These are phyloP conservation scores for Ricordea florida DNA, from an alignment of 92 coral and sea anemone genomes.

Conservation along the genomic window DNA sequence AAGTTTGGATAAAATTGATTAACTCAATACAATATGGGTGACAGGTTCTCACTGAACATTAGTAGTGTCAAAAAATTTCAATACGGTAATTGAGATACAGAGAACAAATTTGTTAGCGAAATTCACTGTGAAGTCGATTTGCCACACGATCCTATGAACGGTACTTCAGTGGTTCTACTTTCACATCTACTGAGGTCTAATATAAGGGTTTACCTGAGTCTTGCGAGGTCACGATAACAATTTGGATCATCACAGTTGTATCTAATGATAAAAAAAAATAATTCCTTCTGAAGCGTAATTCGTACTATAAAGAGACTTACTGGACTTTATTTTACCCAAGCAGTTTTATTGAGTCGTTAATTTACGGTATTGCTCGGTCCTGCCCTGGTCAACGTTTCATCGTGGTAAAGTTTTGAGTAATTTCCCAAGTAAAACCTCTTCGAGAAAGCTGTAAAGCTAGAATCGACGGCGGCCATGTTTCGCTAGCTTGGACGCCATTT, in stretches of 20 bases:
- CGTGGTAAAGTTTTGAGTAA: no score
- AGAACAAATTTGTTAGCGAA: background rate
- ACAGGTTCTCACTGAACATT: background rate
- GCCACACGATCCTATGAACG: background rate
- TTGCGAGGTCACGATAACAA: conserved; percentile 89
- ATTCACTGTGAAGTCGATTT: background rate
- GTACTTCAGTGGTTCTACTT: background rate
- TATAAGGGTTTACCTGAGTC: conserved; percentile 64
- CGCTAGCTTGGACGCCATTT: no score
- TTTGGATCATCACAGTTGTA: conserved; percentile 89
- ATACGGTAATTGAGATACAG: background rate
- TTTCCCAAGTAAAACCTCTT: no score
- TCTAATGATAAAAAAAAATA: conserved; percentile 49
- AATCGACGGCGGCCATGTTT: no score
- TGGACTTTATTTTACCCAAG: background rate
- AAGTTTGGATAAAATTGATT: background rate
- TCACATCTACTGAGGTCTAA: background rate
- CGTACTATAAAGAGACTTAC: no score
- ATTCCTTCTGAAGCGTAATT: background rate
- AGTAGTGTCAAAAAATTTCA: background rate
- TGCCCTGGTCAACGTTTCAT: no score
- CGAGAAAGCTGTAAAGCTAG: no score
- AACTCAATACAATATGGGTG: background rate
- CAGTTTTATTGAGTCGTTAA: no score
- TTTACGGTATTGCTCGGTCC: no score